Evolutionary conservation across 2,888 invertebrate genomes (phyloP).

Genomic region (Phyto melanocephala): DNA sequence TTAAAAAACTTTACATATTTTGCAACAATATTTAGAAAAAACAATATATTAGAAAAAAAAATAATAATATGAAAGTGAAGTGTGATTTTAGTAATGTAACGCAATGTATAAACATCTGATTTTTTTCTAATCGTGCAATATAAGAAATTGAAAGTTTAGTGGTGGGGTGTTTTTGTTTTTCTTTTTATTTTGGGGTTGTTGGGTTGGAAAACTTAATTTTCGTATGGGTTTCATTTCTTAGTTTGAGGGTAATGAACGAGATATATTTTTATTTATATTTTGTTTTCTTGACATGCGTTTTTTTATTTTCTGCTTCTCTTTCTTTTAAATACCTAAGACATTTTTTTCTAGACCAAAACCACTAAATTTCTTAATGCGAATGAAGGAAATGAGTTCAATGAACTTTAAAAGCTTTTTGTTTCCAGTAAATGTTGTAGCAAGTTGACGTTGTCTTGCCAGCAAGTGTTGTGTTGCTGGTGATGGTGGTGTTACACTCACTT

Average conservation of each 20-base stretch:
- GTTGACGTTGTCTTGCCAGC: constrained; percentile 14
- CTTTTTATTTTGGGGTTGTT: constrained; percentile 14
- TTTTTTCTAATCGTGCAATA: no score
- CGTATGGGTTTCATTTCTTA: neutral
- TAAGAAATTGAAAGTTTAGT: neutral
- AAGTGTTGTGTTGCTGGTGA: neutral
- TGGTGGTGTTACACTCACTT: constrained; percentile 30
- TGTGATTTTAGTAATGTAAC: no score
- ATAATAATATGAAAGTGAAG: no score
- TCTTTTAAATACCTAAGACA: neutral
- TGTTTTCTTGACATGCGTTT: constrained; percentile 18
- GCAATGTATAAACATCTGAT: no score
- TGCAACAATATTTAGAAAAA: no score
- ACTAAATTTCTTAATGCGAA: constrained; percentile 7
- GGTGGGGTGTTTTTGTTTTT: constrained; percentile 11
- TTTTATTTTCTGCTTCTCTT: neutral
- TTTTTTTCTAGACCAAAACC: constrained; percentile 16
- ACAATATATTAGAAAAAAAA: no score
- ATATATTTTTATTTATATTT: constrained; percentile 5
- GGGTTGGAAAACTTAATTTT: constrained; percentile 17
- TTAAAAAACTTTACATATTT: no score
- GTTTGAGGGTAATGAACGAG: neutral
- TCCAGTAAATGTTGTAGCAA: neutral
- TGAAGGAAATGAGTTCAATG: constrained; percentile 48
- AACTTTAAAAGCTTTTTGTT: constrained; percentile 47